Base-by-base conservation (phyloP, 2,797 vertebrate species). In the Catharus ustulatus region DNA sequence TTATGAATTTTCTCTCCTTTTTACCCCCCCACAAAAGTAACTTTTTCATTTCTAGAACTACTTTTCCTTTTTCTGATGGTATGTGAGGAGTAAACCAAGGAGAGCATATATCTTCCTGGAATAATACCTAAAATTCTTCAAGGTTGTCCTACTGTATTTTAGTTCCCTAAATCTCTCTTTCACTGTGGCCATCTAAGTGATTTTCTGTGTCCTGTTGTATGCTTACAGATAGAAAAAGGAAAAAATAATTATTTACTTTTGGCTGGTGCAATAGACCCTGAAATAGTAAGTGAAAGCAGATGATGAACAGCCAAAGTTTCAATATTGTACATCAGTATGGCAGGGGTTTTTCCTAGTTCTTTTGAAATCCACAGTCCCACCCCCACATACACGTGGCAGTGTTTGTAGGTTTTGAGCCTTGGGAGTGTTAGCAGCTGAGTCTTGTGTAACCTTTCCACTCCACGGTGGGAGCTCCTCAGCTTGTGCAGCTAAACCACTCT, bases 91-190 rank as follows among this genome's bases (percentile, higher is more conserved):
- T 87, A 83, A 93, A 91, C 32, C 36, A 95, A 89, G 81, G 80
- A 92, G 68, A 63, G 48, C 82, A 78, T 77, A 76, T 84, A 72
- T 85, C 76, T 95, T 82, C 40, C 36, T 81, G 52, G 57, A 93
- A 79, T 83, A 81, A 29, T 76, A 80, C 62, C 67, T 95, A 95
- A 89, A 87, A 79, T 89, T 82, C 59, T 82, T 93, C 83, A 64
- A 76, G 79, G 66, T 91, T 89, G 80, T 92, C 14, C 46, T 9
- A 51, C 54, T 63, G 71, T 86, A 68, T 93, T 96, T 87, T 75
- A 95, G 62, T 62, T 96, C 75, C 66, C 93, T 92, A 87, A 78
- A 93, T 49, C 27, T 57, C 30, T 73, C 64, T 90, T 66, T 89
- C 87, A 43, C 46, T 84, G 63, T 21, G 22, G 13, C 87, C 52